Conservation (phyloP, 2,113 vertebrate genomes). For the Callopanchax toddi region DNA sequence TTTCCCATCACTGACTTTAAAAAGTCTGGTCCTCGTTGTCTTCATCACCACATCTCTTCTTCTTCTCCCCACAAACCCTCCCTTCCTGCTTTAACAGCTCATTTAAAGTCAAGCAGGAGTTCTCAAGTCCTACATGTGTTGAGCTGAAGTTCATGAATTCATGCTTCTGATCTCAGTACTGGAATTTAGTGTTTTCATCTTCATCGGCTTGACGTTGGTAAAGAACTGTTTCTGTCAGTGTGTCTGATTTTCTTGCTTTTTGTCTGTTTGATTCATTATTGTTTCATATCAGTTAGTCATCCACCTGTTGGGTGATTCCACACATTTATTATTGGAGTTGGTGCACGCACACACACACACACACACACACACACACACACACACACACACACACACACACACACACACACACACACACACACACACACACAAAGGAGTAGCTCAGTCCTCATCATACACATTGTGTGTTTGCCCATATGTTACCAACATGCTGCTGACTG, state of each 20-base stretch:
- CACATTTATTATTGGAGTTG: constrained; percentile 39
- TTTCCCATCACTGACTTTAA: too few species aligned
- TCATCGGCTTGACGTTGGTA: too few species aligned
- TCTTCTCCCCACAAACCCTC: constrained; percentile 3
- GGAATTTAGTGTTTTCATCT: too few species aligned
- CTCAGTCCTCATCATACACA: constrained; percentile 56
- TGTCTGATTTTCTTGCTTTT: constrained; percentile 6
- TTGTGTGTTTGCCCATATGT: constrained; percentile 52
- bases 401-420: constrained; percentile 28
- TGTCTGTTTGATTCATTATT: constrained; percentile 9
- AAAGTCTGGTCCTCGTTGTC: too few species aligned
- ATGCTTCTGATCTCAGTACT: too few species aligned
- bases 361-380: constrained; percentile 17
- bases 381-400: constrained; percentile 56
- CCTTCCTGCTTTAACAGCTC: constrained; percentile 27
- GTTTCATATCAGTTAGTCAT: constrained; percentile 22
- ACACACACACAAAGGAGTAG: constrained; percentile 29
- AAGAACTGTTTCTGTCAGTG: too few species aligned
- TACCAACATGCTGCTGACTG: constrained; percentile 47
- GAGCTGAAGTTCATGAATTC: too few species aligned
- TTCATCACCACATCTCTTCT: constrained; percentile 34
- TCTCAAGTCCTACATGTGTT: too few species aligned
- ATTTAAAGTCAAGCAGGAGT: too few species aligned
- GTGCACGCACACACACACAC: constrained; percentile 2
- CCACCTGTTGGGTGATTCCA: constrained; percentile 31